These are phyloP conservation scores for Spilogale gracilis DNA, from an alignment of 2,113 vertebrate species.

Conservation along the genomic window DNA sequence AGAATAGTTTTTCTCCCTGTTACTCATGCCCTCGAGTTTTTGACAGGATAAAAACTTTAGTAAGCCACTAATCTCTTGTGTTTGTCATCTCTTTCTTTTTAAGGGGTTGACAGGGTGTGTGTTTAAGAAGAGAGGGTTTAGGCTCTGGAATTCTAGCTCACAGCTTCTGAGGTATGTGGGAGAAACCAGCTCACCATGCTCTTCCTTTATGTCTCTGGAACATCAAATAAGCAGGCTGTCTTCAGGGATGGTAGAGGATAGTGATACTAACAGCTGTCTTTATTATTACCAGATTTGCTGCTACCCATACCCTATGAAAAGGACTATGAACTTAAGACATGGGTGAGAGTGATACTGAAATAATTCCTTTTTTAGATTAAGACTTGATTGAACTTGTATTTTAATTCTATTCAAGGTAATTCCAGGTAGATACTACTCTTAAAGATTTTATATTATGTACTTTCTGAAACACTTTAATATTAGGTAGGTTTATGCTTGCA, in stretches of 20 bases:
- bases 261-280: background rate
- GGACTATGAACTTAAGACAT: background rate
- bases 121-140: background rate
- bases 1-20: background rate
- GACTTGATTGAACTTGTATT: background rate
- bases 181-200: background rate
- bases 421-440: background rate
- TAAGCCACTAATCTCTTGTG: background rate
- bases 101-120: background rate
- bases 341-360: background rate
- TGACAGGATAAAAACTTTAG: conserved; percentile 56
- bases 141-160: background rate
- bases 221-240: background rate
- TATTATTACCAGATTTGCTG: background rate
- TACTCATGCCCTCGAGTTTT: background rate
- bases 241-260: background rate
- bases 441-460: background rate
- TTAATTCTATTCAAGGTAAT: background rate
- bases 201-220: background rate
- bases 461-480: background rate
- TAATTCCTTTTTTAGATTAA: background rate
- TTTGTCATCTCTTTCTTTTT: conserved; percentile 12
- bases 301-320: background rate
- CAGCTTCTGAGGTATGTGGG: background rate
- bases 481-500: background rate